These are phyloP conservation scores for Chrysina gloriosa DNA, from an alignment of 2,888 invertebrate species.

Conservation along the genomic window DNA sequence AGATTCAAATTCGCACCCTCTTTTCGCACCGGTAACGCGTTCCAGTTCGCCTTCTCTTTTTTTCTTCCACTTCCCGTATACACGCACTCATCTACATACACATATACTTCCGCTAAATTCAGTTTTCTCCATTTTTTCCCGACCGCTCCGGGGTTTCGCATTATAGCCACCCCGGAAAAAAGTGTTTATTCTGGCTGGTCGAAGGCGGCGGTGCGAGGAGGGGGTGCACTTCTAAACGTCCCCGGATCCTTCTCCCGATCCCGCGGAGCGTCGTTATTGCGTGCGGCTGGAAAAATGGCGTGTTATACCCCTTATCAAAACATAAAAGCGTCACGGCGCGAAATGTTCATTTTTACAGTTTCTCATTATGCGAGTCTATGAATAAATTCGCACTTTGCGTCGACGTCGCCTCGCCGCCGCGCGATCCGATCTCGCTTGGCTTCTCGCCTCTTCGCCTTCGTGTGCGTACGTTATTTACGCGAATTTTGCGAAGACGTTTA, in stretches of 20 bases:
- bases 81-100: slow-evolving; percentile 1
- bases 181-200: slow-evolving; percentile 2
- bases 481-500: too few relatives aligned
- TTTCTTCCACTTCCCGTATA: neutral
- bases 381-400: slow-evolving; percentile 70
- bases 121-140: neutral
- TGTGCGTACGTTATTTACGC: too few relatives aligned
- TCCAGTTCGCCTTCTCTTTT: neutral
- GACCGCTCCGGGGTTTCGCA: too few relatives aligned
- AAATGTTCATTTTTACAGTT: slow-evolving; percentile 69
- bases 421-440: too few relatives aligned
- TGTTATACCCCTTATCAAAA: slow-evolving; percentile 68
- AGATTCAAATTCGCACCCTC: slow-evolving; percentile 1
- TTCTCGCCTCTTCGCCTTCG: too few relatives aligned
- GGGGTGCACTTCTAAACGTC: slow-evolving; percentile 39
- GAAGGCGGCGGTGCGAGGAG: neutral
- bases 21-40: neutral
- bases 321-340: slow-evolving; percentile 66
- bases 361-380: slow-evolving; percentile 69
- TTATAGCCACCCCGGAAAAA: neutral
- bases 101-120: neutral
- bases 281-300: slow-evolving; percentile 60
- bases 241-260: slow-evolving; percentile 18
- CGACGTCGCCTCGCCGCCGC: too few relatives aligned
- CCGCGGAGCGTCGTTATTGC: slow-evolving; percentile 43